phyloP scores from a whole-genome alignment of 2,888 invertebrate genomes.

The Microctonus brassicae region DNA sequence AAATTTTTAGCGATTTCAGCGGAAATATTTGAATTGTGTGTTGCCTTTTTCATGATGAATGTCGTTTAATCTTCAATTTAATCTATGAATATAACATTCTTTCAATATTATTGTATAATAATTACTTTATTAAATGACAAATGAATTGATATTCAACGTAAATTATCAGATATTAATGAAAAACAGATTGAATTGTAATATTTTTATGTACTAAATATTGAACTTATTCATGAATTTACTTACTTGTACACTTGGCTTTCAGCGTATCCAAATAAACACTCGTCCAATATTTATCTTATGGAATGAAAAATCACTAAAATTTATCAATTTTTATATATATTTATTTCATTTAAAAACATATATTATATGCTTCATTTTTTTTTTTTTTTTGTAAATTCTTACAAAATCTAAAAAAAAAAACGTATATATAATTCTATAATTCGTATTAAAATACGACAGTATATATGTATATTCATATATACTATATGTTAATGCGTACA shows the following conservation, averaged over 20 bases:
- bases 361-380: background rate
- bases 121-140: too few relatives aligned
- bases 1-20: too few relatives aligned
- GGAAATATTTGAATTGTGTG: too few relatives aligned
- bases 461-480: background rate
- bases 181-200: background rate
- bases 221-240: background rate
- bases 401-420: too few relatives aligned
- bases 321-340: background rate
- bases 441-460: too few relatives aligned
- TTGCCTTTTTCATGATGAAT: too few relatives aligned
- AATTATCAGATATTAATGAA: background rate
- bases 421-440: background rate
- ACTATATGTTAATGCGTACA: background rate
- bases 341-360: too few relatives aligned
- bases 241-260: background rate
- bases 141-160: background rate
- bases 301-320: background rate
- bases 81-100: too few relatives aligned
- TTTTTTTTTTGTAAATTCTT: background rate
- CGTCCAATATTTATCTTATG: constrained; percentile 1
- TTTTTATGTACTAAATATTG: background rate
- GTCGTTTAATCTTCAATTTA: too few relatives aligned
- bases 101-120: too few relatives aligned
- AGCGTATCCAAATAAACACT: background rate